Evolutionary conservation across 2,888 invertebrate genomes (phyloP).

Genomic region (Globia sparganii): DNA sequence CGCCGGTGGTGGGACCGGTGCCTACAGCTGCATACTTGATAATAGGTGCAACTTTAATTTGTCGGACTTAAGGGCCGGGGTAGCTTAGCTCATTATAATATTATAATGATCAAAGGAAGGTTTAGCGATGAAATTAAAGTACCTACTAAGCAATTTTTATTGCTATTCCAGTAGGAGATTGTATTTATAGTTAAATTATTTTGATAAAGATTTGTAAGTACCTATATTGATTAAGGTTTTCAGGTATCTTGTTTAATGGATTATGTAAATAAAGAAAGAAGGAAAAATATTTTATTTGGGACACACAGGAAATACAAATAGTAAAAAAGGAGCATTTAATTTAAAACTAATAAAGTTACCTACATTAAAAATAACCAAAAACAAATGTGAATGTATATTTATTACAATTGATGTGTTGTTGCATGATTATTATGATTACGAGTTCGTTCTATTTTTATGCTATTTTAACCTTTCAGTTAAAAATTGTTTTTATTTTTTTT

Average conservation of each 20-base stretch:
- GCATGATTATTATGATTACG: background rate
- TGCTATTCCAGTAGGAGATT: background rate
- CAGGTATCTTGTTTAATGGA: background rate
- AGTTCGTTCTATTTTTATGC: background rate
- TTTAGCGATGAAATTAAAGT: background rate
- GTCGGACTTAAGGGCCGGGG: slow-evolving; percentile 1
- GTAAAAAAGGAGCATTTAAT: too few species aligned
- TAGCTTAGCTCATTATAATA: slow-evolving; percentile 10
- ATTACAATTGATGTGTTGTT: background rate
- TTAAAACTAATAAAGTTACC: too few species aligned
- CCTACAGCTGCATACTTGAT: slow-evolving; percentile 53
- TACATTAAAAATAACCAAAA: too few species aligned
- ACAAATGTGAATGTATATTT: background rate
- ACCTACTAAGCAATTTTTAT: background rate
- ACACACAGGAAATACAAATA: too few species aligned
- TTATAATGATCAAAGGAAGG: slow-evolving; percentile 5
- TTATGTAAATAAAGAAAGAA: too few species aligned
- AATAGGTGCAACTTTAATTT: slow-evolving; percentile 54
- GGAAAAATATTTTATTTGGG: too few species aligned
- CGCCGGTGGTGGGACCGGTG: background rate
- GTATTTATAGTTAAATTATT: background rate
- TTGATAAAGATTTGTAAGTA: too few species aligned
- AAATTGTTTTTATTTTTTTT: background rate
- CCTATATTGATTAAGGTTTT: too few species aligned
- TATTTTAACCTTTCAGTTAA: background rate